phyloP scores from a whole-genome alignment of 30 jellyfish, hydroid and myxozoan species.

The Chrysaora quinquecirrha region DNA sequence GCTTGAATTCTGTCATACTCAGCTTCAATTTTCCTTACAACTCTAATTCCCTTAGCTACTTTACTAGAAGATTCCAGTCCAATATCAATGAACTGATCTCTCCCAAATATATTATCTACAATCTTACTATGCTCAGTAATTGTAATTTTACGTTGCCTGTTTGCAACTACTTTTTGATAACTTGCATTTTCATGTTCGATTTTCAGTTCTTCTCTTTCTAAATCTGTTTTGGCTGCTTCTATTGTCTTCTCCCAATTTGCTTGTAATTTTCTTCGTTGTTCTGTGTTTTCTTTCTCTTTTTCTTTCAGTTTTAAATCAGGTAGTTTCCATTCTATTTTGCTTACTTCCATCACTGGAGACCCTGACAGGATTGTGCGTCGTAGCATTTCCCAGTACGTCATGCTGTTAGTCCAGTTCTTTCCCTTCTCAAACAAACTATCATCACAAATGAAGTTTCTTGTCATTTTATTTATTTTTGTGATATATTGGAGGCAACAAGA shows the following conservation, averaged over 20 bases:
- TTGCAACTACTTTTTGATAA: conserved; percentile 27
- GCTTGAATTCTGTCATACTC: conserved; percentile 50
- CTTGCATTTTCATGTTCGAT: conserved; percentile 41
- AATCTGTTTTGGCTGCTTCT: conserved; percentile 42
- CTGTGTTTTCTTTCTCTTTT: conserved; percentile 7
- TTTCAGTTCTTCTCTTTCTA: conserved; percentile 48
- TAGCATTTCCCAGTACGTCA: conserved; percentile 29
- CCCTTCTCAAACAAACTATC: not conserved
- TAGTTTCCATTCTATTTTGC: not conserved
- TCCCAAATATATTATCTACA: conserved; percentile 37
- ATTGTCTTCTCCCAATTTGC: conserved; percentile 19
- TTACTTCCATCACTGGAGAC: not conserved
- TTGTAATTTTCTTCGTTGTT: conserved; percentile 17
- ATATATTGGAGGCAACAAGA: not conserved
- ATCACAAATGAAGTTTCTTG: not conserved
- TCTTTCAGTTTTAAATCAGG: not conserved
- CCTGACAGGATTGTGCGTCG: conserved; percentile 30
- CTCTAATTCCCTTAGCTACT: conserved; percentile 39
- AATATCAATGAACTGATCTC: not conserved
- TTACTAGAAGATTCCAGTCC: conserved; percentile 3
- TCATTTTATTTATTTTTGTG: not conserved
- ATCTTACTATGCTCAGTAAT: conserved; percentile 60
- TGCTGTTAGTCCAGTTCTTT: not conserved
- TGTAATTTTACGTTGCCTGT: conserved; percentile 38
- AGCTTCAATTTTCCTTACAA: conserved; percentile 63